Conservation (phyloP, 2,113 vertebrate genomes). For the Setophaga kirtlandii region DNA sequence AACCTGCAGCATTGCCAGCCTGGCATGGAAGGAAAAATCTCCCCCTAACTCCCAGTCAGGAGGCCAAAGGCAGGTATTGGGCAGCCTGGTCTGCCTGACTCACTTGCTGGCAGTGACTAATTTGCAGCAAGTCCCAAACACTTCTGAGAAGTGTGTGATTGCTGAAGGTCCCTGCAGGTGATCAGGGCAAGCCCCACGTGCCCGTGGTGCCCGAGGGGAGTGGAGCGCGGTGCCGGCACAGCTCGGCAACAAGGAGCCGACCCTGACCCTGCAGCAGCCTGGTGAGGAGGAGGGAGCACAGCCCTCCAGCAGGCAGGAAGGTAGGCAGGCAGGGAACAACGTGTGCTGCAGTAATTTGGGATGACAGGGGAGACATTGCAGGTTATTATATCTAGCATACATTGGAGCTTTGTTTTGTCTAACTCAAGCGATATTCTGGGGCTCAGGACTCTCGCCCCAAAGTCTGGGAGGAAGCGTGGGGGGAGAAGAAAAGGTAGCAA, state of each 20-base stretch:
- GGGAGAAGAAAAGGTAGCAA: conserved; percentile 17
- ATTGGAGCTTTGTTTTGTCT: conserved; percentile 54
- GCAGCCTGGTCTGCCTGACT: neutral
- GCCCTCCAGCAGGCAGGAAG: neutral
- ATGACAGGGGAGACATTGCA: conserved; percentile 51
- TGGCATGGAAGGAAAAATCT: accelerated
- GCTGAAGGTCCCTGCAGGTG: neutral
- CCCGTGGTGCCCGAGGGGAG: accelerated
- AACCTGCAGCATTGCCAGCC: neutral
- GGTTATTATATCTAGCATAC: neutral
- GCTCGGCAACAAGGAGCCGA: neutral
- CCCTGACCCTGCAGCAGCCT: neutral
- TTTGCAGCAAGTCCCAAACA: neutral
- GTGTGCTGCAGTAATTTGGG: conserved; percentile 14
- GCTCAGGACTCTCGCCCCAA: conserved; percentile 3
- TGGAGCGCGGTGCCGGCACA: accelerated
- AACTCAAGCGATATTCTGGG: neutral
- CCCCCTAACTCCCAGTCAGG: neutral
- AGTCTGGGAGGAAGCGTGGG: neutral
- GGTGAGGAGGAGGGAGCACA: accelerated
- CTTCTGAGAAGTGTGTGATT: neutral
- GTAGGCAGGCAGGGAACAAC: neutral
- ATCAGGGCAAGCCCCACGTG: neutral
- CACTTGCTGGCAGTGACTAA: neutral
- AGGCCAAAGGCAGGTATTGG: neutral